phyloP scores from a whole-genome alignment of 1,140 invertebrate genomes.

The Drosophila gunungcola region DNA sequence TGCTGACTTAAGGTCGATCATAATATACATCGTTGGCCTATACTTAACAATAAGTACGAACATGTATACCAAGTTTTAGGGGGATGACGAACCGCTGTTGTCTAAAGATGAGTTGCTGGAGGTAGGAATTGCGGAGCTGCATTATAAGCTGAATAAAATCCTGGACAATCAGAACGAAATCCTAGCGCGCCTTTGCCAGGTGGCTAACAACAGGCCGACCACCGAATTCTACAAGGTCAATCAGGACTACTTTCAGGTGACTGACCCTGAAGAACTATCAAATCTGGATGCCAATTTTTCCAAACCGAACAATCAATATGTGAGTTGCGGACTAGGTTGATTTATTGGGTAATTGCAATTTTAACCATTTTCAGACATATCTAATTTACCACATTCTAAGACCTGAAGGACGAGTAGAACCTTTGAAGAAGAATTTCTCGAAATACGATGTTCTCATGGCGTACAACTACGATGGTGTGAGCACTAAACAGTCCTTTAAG shows the following conservation, averaged over 20 bases:
- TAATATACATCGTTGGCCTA: background rate
- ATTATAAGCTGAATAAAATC: conserved; percentile 19
- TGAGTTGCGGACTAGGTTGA: background rate
- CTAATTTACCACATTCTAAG: conserved; percentile 15
- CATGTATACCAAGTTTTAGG: background rate
- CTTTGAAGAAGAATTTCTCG: conserved; percentile 18
- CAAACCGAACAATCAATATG: conserved; percentile 24
- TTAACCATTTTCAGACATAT: background rate
- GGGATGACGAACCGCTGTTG: conserved; percentile 3
- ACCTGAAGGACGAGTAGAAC: conserved; percentile 23
- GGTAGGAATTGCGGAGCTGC: conserved; percentile 4
- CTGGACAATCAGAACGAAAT: conserved; percentile 30
- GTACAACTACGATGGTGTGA: conserved; percentile 30
- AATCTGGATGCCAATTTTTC: conserved; percentile 25
- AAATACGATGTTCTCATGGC: conserved; percentile 15
- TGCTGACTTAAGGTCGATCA: background rate
- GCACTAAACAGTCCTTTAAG: conserved; percentile 28
- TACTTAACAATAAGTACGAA: background rate
- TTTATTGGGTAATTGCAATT: background rate
- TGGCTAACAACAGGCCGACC: background rate
- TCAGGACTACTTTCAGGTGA: conserved; percentile 18
- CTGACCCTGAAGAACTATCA: conserved; percentile 19
- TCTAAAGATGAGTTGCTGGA: background rate
- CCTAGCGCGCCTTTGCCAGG: conserved; percentile 1
- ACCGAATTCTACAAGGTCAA: background rate